phyloP scores from a whole-genome alignment of 2,113 vertebrate genomes.

The Phalacrocorax pelagicus region DNA sequence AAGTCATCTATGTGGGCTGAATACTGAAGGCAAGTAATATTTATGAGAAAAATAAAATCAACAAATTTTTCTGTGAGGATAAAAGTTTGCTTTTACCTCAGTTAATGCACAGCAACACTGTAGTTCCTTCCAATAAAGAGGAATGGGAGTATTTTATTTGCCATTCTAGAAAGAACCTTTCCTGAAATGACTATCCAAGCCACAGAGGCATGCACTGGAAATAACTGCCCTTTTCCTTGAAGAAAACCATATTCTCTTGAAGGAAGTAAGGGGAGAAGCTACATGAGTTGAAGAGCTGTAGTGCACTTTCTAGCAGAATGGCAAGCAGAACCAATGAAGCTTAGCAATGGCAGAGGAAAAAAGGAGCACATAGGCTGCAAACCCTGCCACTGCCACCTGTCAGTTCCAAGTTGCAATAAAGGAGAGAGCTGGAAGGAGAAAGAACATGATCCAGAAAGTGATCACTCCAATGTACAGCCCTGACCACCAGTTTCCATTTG shows the following conservation, averaged over 20 bases:
- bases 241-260: neutral
- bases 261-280: neutral
- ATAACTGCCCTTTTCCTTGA: neutral
- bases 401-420: neutral
- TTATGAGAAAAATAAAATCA: neutral
- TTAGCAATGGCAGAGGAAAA: neutral
- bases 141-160: neutral
- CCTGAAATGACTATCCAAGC: neutral
- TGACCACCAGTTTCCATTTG: neutral
- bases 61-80: neutral
- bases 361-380: neutral
- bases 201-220: neutral
- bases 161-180: neutral
- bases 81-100: neutral
- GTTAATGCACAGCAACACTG: neutral
- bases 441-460: neutral
- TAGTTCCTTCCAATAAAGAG: neutral
- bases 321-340: neutral
- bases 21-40: neutral
- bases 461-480: neutral
- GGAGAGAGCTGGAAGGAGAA: neutral
- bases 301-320: accelerated
- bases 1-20: neutral
- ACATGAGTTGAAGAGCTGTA: neutral
- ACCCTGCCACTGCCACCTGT: neutral